phyloP scores from a whole-genome alignment of 1,140 invertebrate species.

The Drosophila pruinosa region DNA sequence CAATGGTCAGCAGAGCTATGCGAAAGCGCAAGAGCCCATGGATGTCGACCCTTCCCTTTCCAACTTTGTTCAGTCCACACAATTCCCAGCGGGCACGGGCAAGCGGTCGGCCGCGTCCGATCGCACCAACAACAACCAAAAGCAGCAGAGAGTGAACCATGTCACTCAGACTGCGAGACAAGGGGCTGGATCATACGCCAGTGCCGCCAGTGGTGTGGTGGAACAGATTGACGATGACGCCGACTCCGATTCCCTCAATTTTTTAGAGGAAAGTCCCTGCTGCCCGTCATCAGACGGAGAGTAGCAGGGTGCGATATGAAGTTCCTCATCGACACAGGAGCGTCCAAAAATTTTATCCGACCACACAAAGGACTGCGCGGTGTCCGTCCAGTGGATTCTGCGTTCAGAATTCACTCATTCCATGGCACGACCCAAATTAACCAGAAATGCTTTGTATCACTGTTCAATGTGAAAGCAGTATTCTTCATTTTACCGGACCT shows the following conservation, averaged over 20 bases:
- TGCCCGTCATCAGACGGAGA: too few relatives aligned
- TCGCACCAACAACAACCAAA: neutral
- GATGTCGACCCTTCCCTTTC: slow-evolving; percentile 18
- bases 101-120: slow-evolving; percentile 1
- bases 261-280: too few relatives aligned
- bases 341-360: too few relatives aligned
- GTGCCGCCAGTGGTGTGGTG: neutral
- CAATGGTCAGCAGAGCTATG: slow-evolving; percentile 4
- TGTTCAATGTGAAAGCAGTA: neutral
- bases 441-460: too few relatives aligned
- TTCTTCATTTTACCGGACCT: too few relatives aligned
- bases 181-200: neutral
- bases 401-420: too few relatives aligned
- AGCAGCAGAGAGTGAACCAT: slow-evolving; percentile 12
- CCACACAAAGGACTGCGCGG: too few relatives aligned
- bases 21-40: slow-evolving; percentile 9
- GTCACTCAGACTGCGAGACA: neutral
- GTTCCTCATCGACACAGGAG: too few relatives aligned
- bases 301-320: too few relatives aligned
- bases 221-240: slow-evolving; percentile 7
- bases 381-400: too few relatives aligned
- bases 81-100: neutral
- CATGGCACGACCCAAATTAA: too few relatives aligned
- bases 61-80: slow-evolving; percentile 2
- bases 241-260: slow-evolving; percentile 15